A percentile compares a stretch with the other conserved stretches of the same genome.
Evolutionary conservation across 2,113 vertebrate genomes (phyloP).

Genomic region (Tinamus guttatus): DNA sequence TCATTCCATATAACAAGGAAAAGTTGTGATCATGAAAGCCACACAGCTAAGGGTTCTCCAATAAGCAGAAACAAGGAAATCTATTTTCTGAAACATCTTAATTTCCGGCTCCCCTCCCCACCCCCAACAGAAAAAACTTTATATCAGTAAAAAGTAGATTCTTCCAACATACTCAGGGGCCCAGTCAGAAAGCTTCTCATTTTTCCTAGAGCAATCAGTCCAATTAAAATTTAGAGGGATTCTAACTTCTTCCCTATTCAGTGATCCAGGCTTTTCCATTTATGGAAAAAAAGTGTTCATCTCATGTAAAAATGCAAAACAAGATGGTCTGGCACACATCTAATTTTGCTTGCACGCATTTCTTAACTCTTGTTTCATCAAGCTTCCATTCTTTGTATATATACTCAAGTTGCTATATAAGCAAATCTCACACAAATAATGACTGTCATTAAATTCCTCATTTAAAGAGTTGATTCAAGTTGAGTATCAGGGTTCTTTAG

Average conservation of each 20-base stretch:
- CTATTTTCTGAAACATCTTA: neutral
- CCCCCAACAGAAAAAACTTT: neutral
- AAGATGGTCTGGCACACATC: constrained; percentile 9
- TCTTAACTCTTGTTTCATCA: constrained; percentile 64
- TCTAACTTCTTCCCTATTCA: neutral
- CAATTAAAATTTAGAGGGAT: neutral
- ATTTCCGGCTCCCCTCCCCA: no score
- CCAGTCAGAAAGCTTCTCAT: neutral
- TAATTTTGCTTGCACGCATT: constrained; percentile 38
- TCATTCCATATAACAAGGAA: neutral
- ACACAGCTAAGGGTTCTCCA: rapidly evolving
- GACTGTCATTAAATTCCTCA: constrained; percentile 53
- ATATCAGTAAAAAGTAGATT: neutral
- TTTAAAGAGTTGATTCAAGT: constrained; percentile 60
- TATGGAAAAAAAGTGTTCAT: constrained; percentile 22
- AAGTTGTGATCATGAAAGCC: neutral
- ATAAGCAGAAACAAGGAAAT: neutral
- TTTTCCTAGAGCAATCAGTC: constrained; percentile 7
- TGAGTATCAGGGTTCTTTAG: constrained; percentile 40
- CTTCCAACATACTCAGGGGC: neutral
- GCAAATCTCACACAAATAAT: constrained; percentile 59
- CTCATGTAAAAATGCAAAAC: constrained; percentile 25
- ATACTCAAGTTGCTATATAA: constrained; percentile 51
- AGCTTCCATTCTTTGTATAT: constrained; percentile 60
- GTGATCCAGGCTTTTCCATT: constrained; percentile 1